Evolutionary conservation across 37 sponge, comb jelly and placozoan genomes (phyloP), one percentile per base, ranked within the genome.

Genomic region (Cladorhizidae sp.): DNA sequence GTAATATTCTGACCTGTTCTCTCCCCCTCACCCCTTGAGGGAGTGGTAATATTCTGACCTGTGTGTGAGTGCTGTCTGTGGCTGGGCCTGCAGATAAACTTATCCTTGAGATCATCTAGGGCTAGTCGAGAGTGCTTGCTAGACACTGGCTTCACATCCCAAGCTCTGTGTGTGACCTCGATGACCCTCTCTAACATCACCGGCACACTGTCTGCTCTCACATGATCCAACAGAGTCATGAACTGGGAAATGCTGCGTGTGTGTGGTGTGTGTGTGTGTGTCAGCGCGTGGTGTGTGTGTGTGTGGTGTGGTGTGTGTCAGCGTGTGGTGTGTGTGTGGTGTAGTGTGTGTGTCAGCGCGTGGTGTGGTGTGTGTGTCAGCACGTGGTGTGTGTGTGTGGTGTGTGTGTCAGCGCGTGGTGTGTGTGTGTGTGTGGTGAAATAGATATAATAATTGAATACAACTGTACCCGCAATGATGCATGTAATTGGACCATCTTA

Each of bases 1-100:
- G n/a, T n/a, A n/a, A n/a, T n/a, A n/a, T n/a, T n/a, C n/a, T n/a
- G n/a, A n/a, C n/a, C n/a, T n/a, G n/a, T n/a, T n/a, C n/a, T n/a
- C n/a, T n/a, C n/a, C n/a, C n/a, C n/a, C n/a, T n/a, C n/a, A n/a
- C n/a, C n/a, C n/a, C n/a, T n/a, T n/a, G n/a, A n/a, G n/a, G n/a
- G n/a, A n/a, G n/a, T n/a, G n/a, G n/a, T n/a, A n/a, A n/a, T n/a
- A n/a, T n/a, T n/a, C n/a, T n/a, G 9, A 89, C 89, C 89, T 74
- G 89, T 78, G 67, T 89, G 89, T 14, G 89, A 85, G 3, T 42
- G 40, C 54, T 89, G 89, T 23, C 59, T 29, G 75, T 89, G 86
- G 18, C 70, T 57, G 28, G 89, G 89, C 45, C 89, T 62, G 0
- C 75, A 68, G 33, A 83, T 84, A 57, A 70, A 89, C 23, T 64